phyloP scores from a whole-genome alignment of 2,888 invertebrate genomes.

The Iselma pallidipennis region DNA sequence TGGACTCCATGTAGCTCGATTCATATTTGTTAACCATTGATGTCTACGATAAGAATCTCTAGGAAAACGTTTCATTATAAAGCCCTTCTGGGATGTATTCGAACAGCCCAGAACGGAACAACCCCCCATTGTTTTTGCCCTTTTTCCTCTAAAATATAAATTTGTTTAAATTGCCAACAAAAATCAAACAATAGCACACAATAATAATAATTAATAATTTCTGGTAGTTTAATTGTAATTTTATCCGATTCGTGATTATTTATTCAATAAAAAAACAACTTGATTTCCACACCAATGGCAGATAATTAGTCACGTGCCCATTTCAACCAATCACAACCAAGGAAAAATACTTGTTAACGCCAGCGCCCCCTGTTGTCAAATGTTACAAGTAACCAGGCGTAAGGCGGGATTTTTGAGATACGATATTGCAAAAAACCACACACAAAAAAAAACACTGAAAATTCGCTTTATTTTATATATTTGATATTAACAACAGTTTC shows the following conservation, averaged over 20 bases:
- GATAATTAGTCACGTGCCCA: not conserved
- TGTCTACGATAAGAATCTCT: not conserved
- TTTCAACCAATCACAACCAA: not conserved
- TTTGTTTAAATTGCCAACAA: not conserved
- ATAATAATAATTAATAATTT: not conserved
- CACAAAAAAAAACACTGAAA: not conserved
- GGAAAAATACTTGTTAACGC: not conserved
- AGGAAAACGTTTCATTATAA: slow-evolving; percentile 2
- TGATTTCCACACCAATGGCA: not conserved
- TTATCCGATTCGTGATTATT: no score
- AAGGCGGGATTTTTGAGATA: not conserved
- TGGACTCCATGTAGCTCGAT: not conserved
- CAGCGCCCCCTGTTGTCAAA: no score
- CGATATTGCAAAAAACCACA: not conserved
- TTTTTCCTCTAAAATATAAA: no score
- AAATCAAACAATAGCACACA: not conserved
- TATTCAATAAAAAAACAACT: no score
- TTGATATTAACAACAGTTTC: slow-evolving; percentile 17
- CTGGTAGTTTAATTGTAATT: not conserved
- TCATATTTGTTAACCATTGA: slow-evolving; percentile 2
- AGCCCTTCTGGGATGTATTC: not conserved
- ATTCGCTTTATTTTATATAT: slow-evolving; percentile 7
- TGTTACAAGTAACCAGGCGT: not conserved
- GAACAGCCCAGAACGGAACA: not conserved
- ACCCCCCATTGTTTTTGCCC: not conserved